Conservation (phyloP, 2,888 invertebrate species). For the Scaptomyza cyrtandrae region DNA sequence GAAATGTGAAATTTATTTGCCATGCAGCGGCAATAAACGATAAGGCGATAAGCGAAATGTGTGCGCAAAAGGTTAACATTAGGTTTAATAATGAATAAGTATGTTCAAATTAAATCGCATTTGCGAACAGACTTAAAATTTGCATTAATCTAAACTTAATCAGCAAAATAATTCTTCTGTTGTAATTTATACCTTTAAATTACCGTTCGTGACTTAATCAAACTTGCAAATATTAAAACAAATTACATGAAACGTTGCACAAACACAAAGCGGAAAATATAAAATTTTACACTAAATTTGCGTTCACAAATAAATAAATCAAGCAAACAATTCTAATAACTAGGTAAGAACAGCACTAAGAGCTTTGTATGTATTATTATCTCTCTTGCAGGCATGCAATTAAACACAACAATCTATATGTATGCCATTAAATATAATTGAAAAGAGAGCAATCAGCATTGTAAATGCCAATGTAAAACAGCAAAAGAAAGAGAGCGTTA, state of each 20-base stretch:
- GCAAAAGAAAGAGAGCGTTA: no score
- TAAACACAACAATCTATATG: conserved; percentile 10
- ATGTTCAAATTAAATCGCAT: background rate
- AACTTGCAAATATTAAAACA: background rate
- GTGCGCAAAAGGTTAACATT: no score
- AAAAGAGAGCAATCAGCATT: conserved; percentile 30
- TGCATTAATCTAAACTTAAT: background rate
- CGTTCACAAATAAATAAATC: background rate
- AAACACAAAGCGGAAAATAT: background rate
- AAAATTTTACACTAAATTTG: background rate
- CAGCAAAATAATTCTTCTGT: background rate
- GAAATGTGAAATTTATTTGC: conserved; percentile 55
- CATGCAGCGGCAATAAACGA: conserved; percentile 22
- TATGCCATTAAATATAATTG: background rate
- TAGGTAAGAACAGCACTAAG: conserved; percentile 3
- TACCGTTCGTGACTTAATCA: background rate
- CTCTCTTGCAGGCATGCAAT: conserved; percentile 3
- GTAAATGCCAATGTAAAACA: conserved; percentile 1
- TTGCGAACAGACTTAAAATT: background rate
- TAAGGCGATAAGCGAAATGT: conserved; percentile 14
- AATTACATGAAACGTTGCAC: background rate
- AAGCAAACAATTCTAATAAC: conserved; percentile 22
- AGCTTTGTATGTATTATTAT: conserved; percentile 6
- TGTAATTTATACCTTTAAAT: background rate
- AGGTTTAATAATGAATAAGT: background rate